Base-by-base conservation (phyloP, 2,888 invertebrate species). In the Ypsolopha scabrella region DNA sequence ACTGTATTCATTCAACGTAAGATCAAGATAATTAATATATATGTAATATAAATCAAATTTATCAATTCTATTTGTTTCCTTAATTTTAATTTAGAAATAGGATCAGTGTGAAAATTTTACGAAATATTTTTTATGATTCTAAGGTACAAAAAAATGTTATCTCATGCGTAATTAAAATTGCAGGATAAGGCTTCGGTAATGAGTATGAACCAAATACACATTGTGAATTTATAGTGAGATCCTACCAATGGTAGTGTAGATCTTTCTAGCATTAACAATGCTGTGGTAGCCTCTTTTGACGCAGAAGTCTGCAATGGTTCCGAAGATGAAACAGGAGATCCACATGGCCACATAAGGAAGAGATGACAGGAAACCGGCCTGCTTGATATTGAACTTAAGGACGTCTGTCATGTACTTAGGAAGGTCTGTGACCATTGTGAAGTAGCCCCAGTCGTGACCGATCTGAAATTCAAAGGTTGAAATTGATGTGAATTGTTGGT, bases 401-500 rank as follows among this genome's bases (percentile, higher is more conserved):
- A 92, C 89, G 53, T 90, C 90, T 41, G 88, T 90, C 89, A 92
- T 90, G 70, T 91, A 92, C 55, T 90, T 90, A 0, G 92, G 92
- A 9, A 92, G 75, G 63, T 92, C 91, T 0, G 91, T 91, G 24
- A 92, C 89, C 88, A 92, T 90, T 6, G 91, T 91, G 68, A 90
- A 92, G 64, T 91, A 90, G 6, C 91, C 91, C 89, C 91, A 92
- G 62, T 91, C 91, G 68, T 92, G 91, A 3, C 90, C 90, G 55
- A 90, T 80, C 83, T 91, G 83, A 71, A 51, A 75, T n/a, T 38
- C 37, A 35, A 47, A 50, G 38, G 38, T 37, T 9, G 11, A 47
- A 10, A 8, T 35, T 47, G 9, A 24, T 13, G 13, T 11, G n/a
- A 35, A 3, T 11, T 48, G 14, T 41, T 37, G 24, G 24, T 24